Percentiles rank a stretch among this genome's conserved stretches.
Evolutionary conservation across 64 coral and sea anemone genomes (phyloP).

Genomic region (Montipora capricornis): DNA sequence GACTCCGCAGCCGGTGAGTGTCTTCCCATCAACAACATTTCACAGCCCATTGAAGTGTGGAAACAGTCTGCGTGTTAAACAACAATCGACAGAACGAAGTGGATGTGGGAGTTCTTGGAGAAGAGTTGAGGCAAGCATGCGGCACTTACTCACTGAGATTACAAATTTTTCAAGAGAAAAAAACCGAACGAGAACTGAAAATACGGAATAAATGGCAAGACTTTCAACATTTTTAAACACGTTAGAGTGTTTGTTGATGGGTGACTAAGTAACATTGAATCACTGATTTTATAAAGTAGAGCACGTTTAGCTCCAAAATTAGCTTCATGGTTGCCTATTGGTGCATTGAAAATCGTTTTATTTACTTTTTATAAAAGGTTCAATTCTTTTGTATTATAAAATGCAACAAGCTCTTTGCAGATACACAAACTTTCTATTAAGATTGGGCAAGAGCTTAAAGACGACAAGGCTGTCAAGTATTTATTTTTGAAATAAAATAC

Average conservation of each 20-base stretch:
- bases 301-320: background rate
- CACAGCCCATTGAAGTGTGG: background rate
- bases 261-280: background rate
- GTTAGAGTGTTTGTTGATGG: background rate
- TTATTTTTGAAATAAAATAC: no score
- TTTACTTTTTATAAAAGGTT: conserved; percentile 24
- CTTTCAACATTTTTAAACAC: background rate
- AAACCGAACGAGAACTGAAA: background rate
- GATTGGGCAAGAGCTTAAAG: no score
- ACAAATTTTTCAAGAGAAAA: background rate
- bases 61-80: background rate
- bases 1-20: background rate
- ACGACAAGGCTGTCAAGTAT: no score
- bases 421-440: no score
- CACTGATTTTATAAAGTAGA: conserved; percentile 34
- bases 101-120: conserved; percentile 26
- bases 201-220: background rate
- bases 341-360: background rate
- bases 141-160: background rate
- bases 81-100: background rate
- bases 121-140: background rate
- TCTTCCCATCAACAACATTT: background rate
- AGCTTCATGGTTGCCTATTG: background rate
- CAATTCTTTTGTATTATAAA: background rate
- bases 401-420: background rate